These are phyloP conservation scores for Nyleta sp. DNA, from an alignment of 2,888 invertebrate species.

Conservation along the genomic window DNA sequence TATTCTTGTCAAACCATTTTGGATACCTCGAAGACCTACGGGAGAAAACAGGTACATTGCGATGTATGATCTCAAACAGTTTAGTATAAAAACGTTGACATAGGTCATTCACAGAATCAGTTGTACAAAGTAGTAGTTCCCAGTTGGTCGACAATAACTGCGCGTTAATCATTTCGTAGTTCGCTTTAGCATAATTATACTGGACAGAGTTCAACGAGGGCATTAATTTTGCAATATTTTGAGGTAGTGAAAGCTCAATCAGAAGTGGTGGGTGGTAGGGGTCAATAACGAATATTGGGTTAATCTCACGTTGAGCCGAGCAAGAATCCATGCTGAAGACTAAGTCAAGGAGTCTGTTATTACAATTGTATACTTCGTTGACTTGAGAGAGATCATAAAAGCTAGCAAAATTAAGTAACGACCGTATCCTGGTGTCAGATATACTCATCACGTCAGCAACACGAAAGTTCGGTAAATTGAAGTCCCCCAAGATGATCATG, in stretches of 20 bases:
- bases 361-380: background rate
- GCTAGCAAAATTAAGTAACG: background rate
- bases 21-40: background rate
- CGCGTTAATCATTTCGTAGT: background rate
- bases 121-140: background rate
- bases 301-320: too few relatives aligned
- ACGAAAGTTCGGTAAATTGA: background rate
- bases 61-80: background rate
- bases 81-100: background rate
- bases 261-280: background rate
- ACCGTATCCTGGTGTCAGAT: too few relatives aligned
- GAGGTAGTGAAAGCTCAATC: background rate
- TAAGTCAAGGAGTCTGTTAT: background rate
- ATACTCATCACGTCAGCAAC: too few relatives aligned
- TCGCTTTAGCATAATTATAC: background rate
- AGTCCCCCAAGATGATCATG: background rate
- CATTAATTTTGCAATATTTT: too few relatives aligned
- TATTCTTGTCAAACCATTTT: background rate
- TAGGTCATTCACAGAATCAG: background rate
- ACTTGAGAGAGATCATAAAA: background rate
- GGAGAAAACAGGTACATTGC: background rate
- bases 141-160: background rate
- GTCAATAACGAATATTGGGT: background rate
- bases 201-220: too few relatives aligned
- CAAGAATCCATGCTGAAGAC: background rate